These are phyloP conservation scores for Malacosoma neustria DNA, from an alignment of 2,888 invertebrate species.

Conservation along the genomic window DNA sequence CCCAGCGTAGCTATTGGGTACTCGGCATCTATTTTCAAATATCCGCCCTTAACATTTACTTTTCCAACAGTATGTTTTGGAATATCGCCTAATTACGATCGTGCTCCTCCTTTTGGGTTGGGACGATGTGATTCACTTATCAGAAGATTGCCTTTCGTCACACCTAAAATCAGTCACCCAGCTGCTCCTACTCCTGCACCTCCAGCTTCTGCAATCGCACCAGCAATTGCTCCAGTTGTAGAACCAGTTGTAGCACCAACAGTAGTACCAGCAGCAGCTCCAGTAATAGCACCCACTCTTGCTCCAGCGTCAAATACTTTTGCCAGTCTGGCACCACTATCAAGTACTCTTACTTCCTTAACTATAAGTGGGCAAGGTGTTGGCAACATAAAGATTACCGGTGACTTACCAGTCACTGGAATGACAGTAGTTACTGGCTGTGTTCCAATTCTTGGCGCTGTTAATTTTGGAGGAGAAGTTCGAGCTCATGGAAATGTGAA, in stretches of 20 bases:
- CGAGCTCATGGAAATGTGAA: constrained; percentile 23
- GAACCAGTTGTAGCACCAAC: not conserved
- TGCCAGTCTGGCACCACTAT: not conserved
- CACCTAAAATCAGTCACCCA: not conserved
- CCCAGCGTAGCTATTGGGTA: too few relatives aligned
- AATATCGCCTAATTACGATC: too few relatives aligned
- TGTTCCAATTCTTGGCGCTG: constrained; percentile 27
- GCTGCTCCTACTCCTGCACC: not conserved
- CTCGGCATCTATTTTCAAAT: too few relatives aligned
- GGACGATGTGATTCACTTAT: too few relatives aligned
- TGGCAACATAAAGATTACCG: constrained; percentile 21
- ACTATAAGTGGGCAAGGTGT: constrained; percentile 19
- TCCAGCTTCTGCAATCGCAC: not conserved
- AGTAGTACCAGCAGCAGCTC: not conserved
- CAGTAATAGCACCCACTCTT: not conserved
- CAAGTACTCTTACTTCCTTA: constrained; percentile 3
- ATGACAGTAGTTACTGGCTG: constrained; percentile 22
- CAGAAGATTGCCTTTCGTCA: too few relatives aligned
- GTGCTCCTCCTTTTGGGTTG: too few relatives aligned
- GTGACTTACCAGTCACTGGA: constrained; percentile 23
- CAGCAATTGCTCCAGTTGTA: not conserved
- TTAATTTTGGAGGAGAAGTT: constrained; percentile 20
- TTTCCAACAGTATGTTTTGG: too few relatives aligned
- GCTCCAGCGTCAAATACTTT: too few relatives aligned
- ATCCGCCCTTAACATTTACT: too few relatives aligned